These are phyloP conservation scores for Helicolenus hilgendorfi DNA, from an alignment of 2,797 vertebrate species.

Conservation along the genomic window DNA sequence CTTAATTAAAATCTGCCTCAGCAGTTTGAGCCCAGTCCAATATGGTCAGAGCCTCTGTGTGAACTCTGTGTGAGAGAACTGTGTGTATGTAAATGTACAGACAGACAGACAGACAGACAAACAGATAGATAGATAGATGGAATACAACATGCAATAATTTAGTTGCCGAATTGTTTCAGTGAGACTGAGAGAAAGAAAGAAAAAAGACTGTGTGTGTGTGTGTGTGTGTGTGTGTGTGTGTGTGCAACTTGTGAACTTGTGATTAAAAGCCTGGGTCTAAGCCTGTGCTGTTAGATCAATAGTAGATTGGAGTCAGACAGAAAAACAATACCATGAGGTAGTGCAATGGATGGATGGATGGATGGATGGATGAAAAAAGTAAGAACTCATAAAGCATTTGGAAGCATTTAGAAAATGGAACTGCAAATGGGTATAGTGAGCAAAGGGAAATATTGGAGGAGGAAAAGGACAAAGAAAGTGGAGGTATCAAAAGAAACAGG, in stretches of 20 bases:
- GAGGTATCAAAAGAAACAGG: background rate
- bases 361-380: background rate
- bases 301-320: conserved; percentile 45
- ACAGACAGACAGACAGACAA: background rate
- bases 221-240: background rate
- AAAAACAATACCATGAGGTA: conserved; percentile 11
- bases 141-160: background rate
- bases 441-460: background rate
- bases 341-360: conserved; percentile 5
- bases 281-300: conserved; percentile 39
- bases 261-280: conserved; percentile 50
- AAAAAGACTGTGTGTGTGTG: background rate
- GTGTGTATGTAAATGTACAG: background rate
- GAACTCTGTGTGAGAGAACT: background rate
- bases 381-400: background rate
- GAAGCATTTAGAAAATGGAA: conserved; percentile 13
- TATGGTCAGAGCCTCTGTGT: conserved; percentile 1
- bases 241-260: background rate
- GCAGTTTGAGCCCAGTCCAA: conserved; percentile 58
- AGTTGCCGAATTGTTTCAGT: background rate
- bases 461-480: background rate
- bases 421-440: background rate
- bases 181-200: background rate
- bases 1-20: conserved; percentile 83
- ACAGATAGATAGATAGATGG: background rate